phyloP scores from a whole-genome alignment of 2,797 vertebrate species.

The Onychomys arenicola region DNA sequence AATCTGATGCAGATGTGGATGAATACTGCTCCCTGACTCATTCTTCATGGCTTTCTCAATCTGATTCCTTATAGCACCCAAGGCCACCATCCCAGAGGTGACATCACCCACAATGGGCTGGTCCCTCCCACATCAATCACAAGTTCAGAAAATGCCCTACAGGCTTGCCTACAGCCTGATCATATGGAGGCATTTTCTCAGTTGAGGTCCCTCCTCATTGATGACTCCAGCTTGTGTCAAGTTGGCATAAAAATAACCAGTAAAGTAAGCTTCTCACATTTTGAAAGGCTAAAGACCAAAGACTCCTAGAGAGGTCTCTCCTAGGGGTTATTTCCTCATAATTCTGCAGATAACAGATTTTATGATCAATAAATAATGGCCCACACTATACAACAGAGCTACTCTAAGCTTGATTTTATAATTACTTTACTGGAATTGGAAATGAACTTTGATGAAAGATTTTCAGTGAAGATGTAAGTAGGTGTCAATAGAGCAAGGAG shows the following conservation, averaged over 20 bases:
- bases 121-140: neutral
- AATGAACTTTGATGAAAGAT: neutral
- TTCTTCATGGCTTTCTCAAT: neutral
- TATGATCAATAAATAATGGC: neutral
- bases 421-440: neutral
- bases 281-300: neutral
- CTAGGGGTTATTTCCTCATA: neutral
- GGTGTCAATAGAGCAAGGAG: neutral
- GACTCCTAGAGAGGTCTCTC: neutral
- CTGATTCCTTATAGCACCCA: neutral
- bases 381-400: neutral
- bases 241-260: neutral
- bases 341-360: neutral
- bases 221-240: neutral
- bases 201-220: neutral
- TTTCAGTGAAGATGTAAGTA: neutral
- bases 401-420: neutral
- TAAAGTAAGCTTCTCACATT: neutral
- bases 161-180: neutral
- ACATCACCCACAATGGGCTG: neutral
- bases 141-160: neutral
- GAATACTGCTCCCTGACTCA: neutral
- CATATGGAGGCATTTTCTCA: neutral
- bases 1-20: neutral
- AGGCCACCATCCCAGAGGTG: neutral